Percentiles rank a stretch among this genome's conserved stretches.
These are phyloP conservation scores for Apostichopus parvimensis DNA, from an alignment of 35 echinoderm and acorn worm species.

Conservation along the genomic window DNA sequence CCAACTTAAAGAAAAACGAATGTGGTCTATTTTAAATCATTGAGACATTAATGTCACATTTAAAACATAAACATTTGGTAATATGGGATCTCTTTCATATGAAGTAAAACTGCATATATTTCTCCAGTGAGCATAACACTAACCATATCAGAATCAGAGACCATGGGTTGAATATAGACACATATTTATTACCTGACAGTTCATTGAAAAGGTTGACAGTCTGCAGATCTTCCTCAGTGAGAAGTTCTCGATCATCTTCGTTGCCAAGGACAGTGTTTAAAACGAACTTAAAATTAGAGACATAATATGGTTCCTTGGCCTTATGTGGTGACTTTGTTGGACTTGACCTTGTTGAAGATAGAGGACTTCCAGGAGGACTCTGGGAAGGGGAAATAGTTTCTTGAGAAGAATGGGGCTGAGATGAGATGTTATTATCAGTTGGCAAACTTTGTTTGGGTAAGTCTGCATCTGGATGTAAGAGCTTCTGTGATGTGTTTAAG, in stretches of 20 bases:
- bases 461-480: not conserved
- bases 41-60: too few species aligned
- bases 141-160: too few species aligned
- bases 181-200: constrained; percentile 66
- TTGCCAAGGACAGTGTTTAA: constrained; percentile 82
- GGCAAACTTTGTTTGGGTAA: not conserved
- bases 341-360: constrained; percentile 16
- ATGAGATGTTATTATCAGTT: not conserved
- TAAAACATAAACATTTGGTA: too few species aligned
- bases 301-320: constrained; percentile 79
- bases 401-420: not conserved
- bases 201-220: constrained; percentile 69
- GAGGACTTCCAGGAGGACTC: constrained; percentile 8
- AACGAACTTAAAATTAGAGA: constrained; percentile 92
- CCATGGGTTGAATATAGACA: too few species aligned
- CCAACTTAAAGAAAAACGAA: too few species aligned
- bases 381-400: not conserved
- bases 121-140: too few species aligned
- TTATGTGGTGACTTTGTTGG: constrained; percentile 69
- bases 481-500: not conserved
- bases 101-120: not conserved
- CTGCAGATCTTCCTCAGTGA: constrained; percentile 76
- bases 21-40: too few species aligned
- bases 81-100: too few species aligned
- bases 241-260: constrained; percentile 77